Base-by-base conservation (phyloP, 1,140 invertebrate species). In the Rhopalosiphum maidis region DNA sequence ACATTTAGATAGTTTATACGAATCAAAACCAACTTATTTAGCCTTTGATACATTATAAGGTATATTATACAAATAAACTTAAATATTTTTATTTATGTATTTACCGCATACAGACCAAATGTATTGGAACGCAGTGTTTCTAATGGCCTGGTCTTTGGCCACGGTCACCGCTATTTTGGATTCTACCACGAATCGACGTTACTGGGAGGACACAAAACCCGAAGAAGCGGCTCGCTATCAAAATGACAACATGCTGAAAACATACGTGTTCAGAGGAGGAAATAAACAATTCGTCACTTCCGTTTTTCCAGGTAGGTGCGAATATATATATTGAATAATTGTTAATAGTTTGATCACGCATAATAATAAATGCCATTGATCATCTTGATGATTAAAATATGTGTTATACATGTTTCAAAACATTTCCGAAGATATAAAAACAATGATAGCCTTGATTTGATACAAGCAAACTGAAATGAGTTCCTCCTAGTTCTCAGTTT, bases 211-310 rank as follows among this genome's bases (percentile, higher is more conserved):
- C 25, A 15, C 48, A 2, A 82, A 83, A 46, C 82, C 82, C 8
- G 91, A 93, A 7, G 82, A 85, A 8, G n/a, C 48, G 0, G 77
- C 0, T n/a, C 46, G 77, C 30, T 85, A 51, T 92, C 91, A 21
- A 21, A 83, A 85, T 25, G 48, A 93, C n/a, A 51, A 93, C 37
- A 23, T 35, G 55, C 4, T 93, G 5, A 93, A 85, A 9, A 37
- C 46, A 0, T 93, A 93, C 51, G 23, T 35, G 11, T 11, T 37
- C 11, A 93, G 23, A 93, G 82, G 82, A 43, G 91, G 91, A 43
- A 93, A 93, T n/a, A 83, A 85, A 55, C 91, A 93, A 43, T 93
- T 93, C 25, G 91, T 93, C 5, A 93, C 91, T n/a, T 51, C 91
- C 23, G 82, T 86, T 7, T 93, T 93, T 25, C 91, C 91, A 21